Conservation (phyloP, 2,888 invertebrate genomes). For the Harpagoxenus sublaevis region DNA sequence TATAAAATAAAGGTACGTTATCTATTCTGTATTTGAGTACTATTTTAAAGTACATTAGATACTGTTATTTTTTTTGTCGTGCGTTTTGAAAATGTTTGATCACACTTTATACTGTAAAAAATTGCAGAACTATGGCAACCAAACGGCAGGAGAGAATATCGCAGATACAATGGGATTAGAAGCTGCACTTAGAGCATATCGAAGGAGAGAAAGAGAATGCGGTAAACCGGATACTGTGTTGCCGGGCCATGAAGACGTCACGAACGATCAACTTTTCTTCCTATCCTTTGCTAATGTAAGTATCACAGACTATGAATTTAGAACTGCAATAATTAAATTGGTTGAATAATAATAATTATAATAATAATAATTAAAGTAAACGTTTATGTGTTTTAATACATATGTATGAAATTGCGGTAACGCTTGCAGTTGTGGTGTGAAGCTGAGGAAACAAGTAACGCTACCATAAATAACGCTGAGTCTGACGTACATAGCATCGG, state of each 20-base stretch:
- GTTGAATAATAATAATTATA: not conserved
- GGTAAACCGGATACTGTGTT: slow-evolving; percentile 62
- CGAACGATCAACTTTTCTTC: slow-evolving; percentile 84
- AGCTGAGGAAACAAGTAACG: not conserved
- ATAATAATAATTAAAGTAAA: not conserved
- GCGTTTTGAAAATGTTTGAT: not conserved
- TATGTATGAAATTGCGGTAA: not conserved
- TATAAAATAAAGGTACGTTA: not conserved
- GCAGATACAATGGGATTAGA: slow-evolving; percentile 95
- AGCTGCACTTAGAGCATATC: slow-evolving; percentile 91
- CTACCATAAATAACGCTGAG: not conserved
- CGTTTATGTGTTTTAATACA: not conserved
- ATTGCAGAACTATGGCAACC: slow-evolving; percentile 88
- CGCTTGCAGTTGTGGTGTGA: slow-evolving; percentile 66
- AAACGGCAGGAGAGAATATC: slow-evolving; percentile 94
- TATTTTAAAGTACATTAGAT: not conserved
- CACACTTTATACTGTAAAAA: not conserved
- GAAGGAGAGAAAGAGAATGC: slow-evolving; percentile 59
- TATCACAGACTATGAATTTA: slow-evolving; percentile 62
- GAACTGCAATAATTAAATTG: slow-evolving; percentile 58
- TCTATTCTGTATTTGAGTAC: not conserved
- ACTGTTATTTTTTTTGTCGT: not conserved
- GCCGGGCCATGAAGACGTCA: slow-evolving; percentile 82
- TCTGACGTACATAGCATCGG: slow-evolving; percentile 39
- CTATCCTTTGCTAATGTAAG: slow-evolving; percentile 84